Evolutionary conservation across 1,140 invertebrate genomes (phyloP), one percentile per base, ranked within the genome.

Genomic region (Caenorhabditis latens): DNA sequence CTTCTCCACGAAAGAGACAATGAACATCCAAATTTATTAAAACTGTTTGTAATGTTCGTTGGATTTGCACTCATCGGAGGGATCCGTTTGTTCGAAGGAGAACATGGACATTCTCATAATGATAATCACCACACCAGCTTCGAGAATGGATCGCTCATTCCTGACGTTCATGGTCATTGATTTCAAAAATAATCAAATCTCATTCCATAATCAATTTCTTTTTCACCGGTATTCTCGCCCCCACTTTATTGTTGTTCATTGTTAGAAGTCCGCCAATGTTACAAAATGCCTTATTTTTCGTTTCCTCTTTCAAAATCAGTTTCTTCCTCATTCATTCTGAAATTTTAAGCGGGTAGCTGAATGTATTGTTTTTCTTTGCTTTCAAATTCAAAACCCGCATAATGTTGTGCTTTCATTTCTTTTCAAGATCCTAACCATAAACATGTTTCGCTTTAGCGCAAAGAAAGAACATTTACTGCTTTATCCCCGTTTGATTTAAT

Each of bases 1-100:
- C 88, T 91, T 16, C 90, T 91, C 50, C 91, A 91, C 89, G 91
- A 91, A 82, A 90, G 91, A 43, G 91, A 91, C 86, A 91, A 91
- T 63, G 91, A 91, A 85, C 91, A 91, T 83, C 89, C 89, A 5
- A 91, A 91, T 50, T 65, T 92, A 21, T 65, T 91, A 19, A 91
- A 91, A 85, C 84, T 91, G 32, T 24, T 91, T 5, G 85, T 91
- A 55, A 91, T 90, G 89, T 61, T 91, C 24, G 55, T 90, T 55
- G 90, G 90, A 24, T 91, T 91, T 82, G 85, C 89, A 7, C 53
- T 90, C 3, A 91, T 91, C 50, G 90, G 87, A 40, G 46, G 63
- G 14, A 24, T 90, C 5, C 83, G 89, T 32, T n/a, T 42, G 14
- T 82, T 90, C 16, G 48, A 63, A 19, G 83, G 89, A 21, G 24